Percentiles rank a stretch among this genome's conserved stretches.
Evolutionary conservation across 2,113 vertebrate species (phyloP).

Genomic region (Lucifuga dentata): DNA sequence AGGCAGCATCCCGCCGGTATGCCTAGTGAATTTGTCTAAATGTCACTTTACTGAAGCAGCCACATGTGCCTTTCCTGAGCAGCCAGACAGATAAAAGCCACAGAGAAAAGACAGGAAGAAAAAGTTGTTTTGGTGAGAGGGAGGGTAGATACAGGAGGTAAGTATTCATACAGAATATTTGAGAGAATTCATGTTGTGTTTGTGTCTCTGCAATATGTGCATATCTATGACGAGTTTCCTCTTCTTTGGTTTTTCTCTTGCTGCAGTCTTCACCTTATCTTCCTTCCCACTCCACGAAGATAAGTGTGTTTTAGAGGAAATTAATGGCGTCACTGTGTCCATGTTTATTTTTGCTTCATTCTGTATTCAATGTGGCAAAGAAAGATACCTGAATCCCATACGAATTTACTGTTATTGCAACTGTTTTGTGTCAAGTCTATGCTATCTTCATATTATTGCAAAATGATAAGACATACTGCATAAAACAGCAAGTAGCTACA

Average conservation of each 20-base stretch:
- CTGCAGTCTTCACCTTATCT: conserved; percentile 44
- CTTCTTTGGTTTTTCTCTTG: conserved; percentile 19
- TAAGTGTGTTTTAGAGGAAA: conserved; percentile 46
- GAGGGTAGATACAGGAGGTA: conserved; percentile 16
- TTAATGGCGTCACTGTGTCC: conserved; percentile 34
- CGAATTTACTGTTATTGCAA: conserved; percentile 35
- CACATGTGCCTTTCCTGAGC: conserved; percentile 45
- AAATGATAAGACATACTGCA: conserved; percentile 26
- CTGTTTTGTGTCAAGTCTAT: conserved; percentile 6
- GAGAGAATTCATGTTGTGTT: conserved; percentile 16
- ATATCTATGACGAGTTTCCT: not conserved
- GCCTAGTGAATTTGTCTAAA: conserved; percentile 62
- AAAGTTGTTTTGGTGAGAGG: conserved; percentile 43
- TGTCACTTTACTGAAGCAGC: conserved; percentile 62
- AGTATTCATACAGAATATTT: conserved; percentile 20
- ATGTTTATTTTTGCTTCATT: conserved; percentile 20
- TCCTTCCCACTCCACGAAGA: conserved; percentile 29
- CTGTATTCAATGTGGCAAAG: conserved; percentile 11
- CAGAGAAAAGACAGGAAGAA: not conserved
- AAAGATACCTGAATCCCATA: not conserved
- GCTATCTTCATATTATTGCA: conserved; percentile 35
- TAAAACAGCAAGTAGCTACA: conserved; percentile 48
- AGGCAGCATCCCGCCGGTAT: conserved; percentile 31
- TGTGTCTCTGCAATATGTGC: conserved; percentile 28
- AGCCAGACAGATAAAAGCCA: conserved; percentile 52